These are phyloP conservation scores for Tychaedon coryphoeus DNA, from an alignment of 2,113 vertebrate genomes.

Conservation along the genomic window DNA sequence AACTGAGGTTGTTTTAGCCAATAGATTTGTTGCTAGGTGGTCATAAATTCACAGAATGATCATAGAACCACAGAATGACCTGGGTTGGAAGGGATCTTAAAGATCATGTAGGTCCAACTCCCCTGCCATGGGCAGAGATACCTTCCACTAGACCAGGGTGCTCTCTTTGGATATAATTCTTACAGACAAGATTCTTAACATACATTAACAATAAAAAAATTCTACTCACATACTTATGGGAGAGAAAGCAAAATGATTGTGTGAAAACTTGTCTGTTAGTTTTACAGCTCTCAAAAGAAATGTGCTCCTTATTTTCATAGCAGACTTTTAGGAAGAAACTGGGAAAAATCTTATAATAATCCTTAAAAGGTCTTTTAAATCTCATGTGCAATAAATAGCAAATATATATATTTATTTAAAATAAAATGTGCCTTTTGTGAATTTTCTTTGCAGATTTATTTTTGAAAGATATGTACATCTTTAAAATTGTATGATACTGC, in stretches of 20 bases:
- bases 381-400: rapidly evolving
- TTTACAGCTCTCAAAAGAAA: background rate
- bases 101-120: no score
- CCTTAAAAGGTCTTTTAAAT: background rate
- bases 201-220: background rate
- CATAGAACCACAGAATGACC: background rate
- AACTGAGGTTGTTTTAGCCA: background rate
- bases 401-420: background rate
- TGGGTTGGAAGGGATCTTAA: background rate
- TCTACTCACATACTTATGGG: background rate
- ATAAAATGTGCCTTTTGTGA: background rate
- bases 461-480: rapidly evolving
- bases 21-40: background rate
- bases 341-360: background rate
- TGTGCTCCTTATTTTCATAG: rapidly evolving
- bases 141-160: background rate
- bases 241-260: background rate
- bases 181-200: background rate
- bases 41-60: background rate
- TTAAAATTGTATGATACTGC: background rate
- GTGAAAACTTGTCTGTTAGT: background rate
- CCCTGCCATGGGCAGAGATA: background rate
- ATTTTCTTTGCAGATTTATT: background rate
- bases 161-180: background rate
- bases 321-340: background rate